Base-by-base conservation (phyloP, 2,797 vertebrate genomes). In the Malacoctenus gilli region DNA sequence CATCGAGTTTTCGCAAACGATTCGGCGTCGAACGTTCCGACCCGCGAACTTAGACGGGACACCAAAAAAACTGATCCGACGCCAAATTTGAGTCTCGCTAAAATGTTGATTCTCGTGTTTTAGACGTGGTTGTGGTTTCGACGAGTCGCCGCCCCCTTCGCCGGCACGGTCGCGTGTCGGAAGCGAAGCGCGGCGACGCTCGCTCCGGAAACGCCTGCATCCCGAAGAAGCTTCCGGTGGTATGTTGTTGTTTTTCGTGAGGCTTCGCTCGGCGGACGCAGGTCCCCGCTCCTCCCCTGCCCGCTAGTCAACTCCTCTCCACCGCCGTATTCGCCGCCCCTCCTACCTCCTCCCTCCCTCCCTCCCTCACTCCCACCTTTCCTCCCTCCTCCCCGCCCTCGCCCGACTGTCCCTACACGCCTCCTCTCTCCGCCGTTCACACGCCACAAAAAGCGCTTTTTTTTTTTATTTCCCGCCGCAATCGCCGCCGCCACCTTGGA, bases 381-480 rank as follows among this genome's bases (percentile, higher is more conserved):
- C 40, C 72, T 42, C 23, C 40, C 51, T 9, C 54, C 59, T 60
- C 59, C 44, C 52, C 47, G 14, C 38, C 42, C 59, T 52, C n/a
- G 3, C 40, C 77, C 60, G 48, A 15, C 70, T 78, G 51, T 71
- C 66, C 80, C 66, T 68, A 18, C 79, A 75, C 83, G 80, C 80
- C 83, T 84, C 63, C 82, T 75, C 80, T 84, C 70, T 82, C 88
- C 88, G 89, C 89, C 90, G 89, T 81, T 70, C 67, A 85, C 84
- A 78, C 77, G 85, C 70, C 42, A 79, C 70, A 89, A 72, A 89
- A 72, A 82, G 79, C 76, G 84, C 79, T 85, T 83, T 72, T 60
- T 47, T 34, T 72, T 39, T 85, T 82, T 74, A 58, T 77, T 25
- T 22, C 19, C 77, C 88, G 85, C 89, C 88, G 82, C 82, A 81